These are phyloP conservation scores for Loripinus fragilis DNA, from an alignment of 2,888 invertebrate species.

Conservation along the genomic window DNA sequence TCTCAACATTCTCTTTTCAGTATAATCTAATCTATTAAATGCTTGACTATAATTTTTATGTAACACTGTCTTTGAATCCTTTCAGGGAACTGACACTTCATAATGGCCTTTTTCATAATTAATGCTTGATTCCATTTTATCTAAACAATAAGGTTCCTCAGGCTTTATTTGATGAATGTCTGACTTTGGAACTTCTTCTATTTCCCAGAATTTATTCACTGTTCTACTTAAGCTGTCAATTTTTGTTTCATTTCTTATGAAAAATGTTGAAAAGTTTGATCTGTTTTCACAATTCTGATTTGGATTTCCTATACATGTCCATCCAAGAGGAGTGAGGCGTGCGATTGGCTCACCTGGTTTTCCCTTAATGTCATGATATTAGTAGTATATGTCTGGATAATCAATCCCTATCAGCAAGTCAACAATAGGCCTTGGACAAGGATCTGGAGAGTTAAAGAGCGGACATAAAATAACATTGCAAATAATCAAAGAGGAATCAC, in stretches of 20 bases:
- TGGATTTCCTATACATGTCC: conserved; percentile 53
- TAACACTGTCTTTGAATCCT: conserved; percentile 25
- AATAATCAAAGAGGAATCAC: too few relatives aligned
- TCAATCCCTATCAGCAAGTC: conserved; percentile 52
- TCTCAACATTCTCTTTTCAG: conserved; percentile 39
- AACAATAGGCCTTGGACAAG: conserved; percentile 20
- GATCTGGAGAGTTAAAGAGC: too few relatives aligned
- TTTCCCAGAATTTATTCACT: conserved; percentile 44
- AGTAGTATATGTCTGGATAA: conserved; percentile 37
- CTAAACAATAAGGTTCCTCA: conserved; percentile 1
- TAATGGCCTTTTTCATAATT: conserved; percentile 36
- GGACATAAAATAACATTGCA: too few relatives aligned
- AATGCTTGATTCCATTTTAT: conserved; percentile 13
- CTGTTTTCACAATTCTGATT: not conserved
- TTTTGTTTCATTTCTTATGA: conserved; percentile 10
- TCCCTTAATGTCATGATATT: conserved; percentile 40
- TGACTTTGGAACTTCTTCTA: conserved; percentile 25
- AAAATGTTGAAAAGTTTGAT: conserved; percentile 17
- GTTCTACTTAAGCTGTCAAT: conserved; percentile 7
- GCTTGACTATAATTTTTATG: conserved; percentile 36
- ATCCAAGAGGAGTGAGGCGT: conserved; percentile 43
- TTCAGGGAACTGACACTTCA: conserved; percentile 51
- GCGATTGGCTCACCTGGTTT: conserved; percentile 46
- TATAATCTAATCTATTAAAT: conserved; percentile 27
- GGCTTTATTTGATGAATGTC: not conserved